Evolutionary conservation across 2,888 invertebrate species (phyloP).

Genomic region (Petrolisthes manimaculis): DNA sequence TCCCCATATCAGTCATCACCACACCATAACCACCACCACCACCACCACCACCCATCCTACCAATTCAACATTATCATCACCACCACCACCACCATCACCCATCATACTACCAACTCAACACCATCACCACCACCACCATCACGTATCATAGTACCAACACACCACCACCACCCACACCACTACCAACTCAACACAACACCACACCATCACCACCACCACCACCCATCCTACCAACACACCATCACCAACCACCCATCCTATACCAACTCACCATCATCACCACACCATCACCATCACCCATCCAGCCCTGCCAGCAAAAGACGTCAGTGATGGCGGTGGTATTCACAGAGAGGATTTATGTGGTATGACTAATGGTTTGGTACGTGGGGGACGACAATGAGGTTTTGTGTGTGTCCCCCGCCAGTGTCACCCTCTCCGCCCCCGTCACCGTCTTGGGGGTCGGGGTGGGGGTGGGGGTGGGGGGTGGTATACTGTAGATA

Average conservation of each 20-base stretch:
- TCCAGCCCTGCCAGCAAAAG: background rate
- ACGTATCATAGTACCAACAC: no score
- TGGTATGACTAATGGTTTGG: slow-evolving; percentile 1
- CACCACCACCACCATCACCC: no score
- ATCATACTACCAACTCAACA: no score
- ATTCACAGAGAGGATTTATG: slow-evolving; percentile 3
- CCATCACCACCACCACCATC: no score
- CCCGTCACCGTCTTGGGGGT: background rate
- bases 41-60: background rate
- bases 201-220: no score
- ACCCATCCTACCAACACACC: no score
- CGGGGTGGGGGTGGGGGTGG: background rate
- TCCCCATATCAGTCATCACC: no score
- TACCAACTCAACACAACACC: no score
- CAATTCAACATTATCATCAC: no score
- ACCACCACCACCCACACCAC: no score
- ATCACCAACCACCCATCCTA: background rate
- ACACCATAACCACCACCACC: background rate
- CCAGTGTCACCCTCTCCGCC: background rate
- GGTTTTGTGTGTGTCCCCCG: background rate
- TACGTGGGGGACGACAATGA: background rate
- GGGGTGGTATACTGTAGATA: no score
- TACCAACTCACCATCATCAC: background rate
- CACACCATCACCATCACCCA: background rate
- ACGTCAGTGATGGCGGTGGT: background rate